Evolutionary conservation across 2,888 invertebrate species (phyloP).

Genomic region (Ophioninae sp.): DNA sequence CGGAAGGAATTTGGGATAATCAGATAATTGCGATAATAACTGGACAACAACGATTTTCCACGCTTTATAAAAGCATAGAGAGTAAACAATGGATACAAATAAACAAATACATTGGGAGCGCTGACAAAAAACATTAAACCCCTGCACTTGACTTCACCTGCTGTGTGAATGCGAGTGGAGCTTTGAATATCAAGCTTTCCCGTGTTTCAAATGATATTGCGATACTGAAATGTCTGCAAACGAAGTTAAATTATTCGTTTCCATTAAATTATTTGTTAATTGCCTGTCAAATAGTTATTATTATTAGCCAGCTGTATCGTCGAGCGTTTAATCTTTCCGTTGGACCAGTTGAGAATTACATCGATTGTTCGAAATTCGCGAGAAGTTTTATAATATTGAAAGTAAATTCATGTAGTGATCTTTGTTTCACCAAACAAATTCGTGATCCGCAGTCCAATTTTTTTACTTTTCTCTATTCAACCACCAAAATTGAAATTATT

Average conservation of each 20-base stretch:
- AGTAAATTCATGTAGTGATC: too few species aligned
- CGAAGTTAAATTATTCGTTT: constrained; percentile 24
- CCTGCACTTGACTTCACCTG: constrained; percentile 58
- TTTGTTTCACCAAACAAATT: too few species aligned
- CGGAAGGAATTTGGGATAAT: neutral
- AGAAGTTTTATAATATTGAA: too few species aligned
- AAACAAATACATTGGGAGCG: neutral
- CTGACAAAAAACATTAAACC: constrained; percentile 39
- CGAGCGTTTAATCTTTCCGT: neutral
- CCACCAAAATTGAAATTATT: too few species aligned
- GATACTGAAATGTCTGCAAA: constrained; percentile 46
- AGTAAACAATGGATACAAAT: constrained; percentile 35
- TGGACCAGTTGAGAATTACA: too few species aligned
- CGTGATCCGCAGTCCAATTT: too few species aligned
- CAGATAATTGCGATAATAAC: neutral
- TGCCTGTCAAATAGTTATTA: neutral
- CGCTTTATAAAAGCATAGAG: constrained; percentile 8
- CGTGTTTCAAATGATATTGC: constrained; percentile 12
- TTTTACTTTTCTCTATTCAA: too few species aligned
- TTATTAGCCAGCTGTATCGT: neutral
- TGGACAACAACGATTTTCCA: constrained; percentile 2
- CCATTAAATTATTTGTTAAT: neutral
- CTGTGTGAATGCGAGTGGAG: constrained; percentile 39
- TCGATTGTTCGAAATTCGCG: too few species aligned
- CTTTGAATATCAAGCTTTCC: constrained; percentile 40